Evolutionary conservation across 2,113 vertebrate species (phyloP), one percentile per base, ranked within the genome.

Genomic region (Arenaria interpres): DNA sequence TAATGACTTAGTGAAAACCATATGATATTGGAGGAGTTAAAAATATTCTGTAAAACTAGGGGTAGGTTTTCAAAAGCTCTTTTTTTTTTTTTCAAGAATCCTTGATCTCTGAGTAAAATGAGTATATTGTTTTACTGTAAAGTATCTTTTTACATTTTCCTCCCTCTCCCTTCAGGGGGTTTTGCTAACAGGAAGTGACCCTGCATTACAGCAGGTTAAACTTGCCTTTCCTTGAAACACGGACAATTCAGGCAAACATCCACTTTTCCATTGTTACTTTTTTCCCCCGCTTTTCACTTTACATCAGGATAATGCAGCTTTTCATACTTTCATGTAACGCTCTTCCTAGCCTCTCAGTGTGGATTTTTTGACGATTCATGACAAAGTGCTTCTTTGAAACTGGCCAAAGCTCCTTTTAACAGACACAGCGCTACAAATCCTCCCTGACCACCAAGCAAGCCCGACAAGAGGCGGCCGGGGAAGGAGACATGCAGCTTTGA

Each of bases 151-250:
- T 93, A 78, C 89, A 62, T 87, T 92, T 89, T 32, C 82, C 76
- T 85, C 79, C 72, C 60, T 89, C 8, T 89, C 89, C 96, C 96
- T 96, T 91, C 78, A 48, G 94, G 96, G 96, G 96, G 93, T 96
- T 97, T 96, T 85, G 81, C 90, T 96, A 95, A 96, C 77, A 82
- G 96, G 94, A 97, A 93, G 84, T 66, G 92, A 97, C 96, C 95
- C 90, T 71, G 86, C 91, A 14, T 93, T 91, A 68, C 57, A 79
- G 85, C 94, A 95, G 95, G 95, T 97, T 97, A 82, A 97, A 95
- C 81, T 87, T 18, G 92, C 90, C 78, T 91, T 94, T 82, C 92
- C 92, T 59, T 45, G 50, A 92, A 39, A 81, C 89, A 76, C 2
- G 16, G 93, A 53, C 81, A 79, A 27, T 75, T 93, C 94, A 89